phyloP scores from a whole-genome alignment of 2,888 invertebrate genomes.

The Leptothorax acervorum region DNA sequence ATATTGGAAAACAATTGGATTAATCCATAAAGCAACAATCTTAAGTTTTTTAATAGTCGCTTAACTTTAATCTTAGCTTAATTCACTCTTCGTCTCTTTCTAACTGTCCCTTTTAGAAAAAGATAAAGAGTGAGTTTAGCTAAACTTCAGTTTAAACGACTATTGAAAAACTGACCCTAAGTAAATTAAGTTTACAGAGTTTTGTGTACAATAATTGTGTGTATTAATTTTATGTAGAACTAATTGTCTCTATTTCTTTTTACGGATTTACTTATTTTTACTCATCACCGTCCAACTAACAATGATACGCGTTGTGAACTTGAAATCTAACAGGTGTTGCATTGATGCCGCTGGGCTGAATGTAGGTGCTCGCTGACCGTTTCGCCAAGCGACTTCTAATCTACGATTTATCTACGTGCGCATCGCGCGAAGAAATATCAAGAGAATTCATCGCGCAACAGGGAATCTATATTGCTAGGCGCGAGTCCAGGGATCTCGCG shows the following conservation, averaged over 20 bases:
- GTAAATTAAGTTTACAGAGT: background rate
- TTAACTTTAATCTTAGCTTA: no score
- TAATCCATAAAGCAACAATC: background rate
- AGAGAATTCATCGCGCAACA: slow-evolving; percentile 30
- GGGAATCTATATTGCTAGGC: slow-evolving; percentile 21
- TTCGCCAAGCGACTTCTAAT: slow-evolving; percentile 36
- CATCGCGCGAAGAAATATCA: slow-evolving; percentile 36
- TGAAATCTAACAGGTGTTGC: slow-evolving; percentile 32
- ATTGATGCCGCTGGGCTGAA: slow-evolving; percentile 16
- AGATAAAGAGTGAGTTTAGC: no score
- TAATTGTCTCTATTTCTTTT: background rate
- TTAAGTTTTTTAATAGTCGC: no score
- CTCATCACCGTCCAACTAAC: slow-evolving; percentile 5
- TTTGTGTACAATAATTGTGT: background rate
- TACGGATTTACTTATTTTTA: background rate
- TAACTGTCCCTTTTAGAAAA: no score
- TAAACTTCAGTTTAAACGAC: no score
- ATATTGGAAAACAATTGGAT: background rate
- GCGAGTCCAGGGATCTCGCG: slow-evolving; percentile 18
- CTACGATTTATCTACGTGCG: slow-evolving; percentile 17
- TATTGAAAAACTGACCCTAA: no score
- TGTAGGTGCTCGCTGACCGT: slow-evolving; percentile 32
- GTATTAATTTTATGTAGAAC: background rate
- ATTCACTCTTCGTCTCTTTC: no score
- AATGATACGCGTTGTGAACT: slow-evolving; percentile 11